These are phyloP conservation scores for Diploptera punctata DNA, from an alignment of 2,888 invertebrate genomes.

Conservation along the genomic window DNA sequence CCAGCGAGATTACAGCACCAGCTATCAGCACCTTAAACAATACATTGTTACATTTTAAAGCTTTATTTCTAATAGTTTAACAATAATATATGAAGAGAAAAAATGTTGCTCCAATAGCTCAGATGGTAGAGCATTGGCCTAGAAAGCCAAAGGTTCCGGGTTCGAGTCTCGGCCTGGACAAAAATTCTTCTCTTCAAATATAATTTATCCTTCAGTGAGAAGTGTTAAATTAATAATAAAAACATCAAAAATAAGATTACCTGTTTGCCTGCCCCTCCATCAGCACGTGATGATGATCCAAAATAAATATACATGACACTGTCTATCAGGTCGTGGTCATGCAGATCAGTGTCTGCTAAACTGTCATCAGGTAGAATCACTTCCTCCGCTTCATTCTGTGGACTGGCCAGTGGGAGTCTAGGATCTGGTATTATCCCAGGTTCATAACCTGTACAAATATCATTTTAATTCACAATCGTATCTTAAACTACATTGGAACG, in stretches of 20 bases:
- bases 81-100: too few relatives aligned
- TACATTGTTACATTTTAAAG: too few relatives aligned
- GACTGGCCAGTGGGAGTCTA: background rate
- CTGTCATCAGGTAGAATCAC: conserved; percentile 64
- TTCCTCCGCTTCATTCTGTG: conserved; percentile 16
- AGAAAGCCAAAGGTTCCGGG: too few relatives aligned
- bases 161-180: too few relatives aligned
- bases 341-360: conserved; percentile 68
- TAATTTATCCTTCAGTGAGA: too few relatives aligned
- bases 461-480: background rate
- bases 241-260: background rate
- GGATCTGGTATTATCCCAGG: conserved; percentile 12
- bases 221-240: too few relatives aligned
- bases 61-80: too few relatives aligned
- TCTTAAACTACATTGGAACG: too few relatives aligned
- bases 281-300: conserved; percentile 49
- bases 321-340: conserved; percentile 74
- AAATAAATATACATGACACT: conserved; percentile 76
- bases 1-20: conserved; percentile 59
- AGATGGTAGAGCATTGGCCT: too few relatives aligned
- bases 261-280: conserved; percentile 32
- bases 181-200: too few relatives aligned
- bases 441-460: background rate
- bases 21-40: conserved; percentile 54
- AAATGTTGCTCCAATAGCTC: too few relatives aligned